Percentiles rank a stretch among this genome's conserved stretches.
Evolutionary conservation across 2,888 invertebrate genomes (phyloP).

Genomic region (Argyresthia goedartella): DNA sequence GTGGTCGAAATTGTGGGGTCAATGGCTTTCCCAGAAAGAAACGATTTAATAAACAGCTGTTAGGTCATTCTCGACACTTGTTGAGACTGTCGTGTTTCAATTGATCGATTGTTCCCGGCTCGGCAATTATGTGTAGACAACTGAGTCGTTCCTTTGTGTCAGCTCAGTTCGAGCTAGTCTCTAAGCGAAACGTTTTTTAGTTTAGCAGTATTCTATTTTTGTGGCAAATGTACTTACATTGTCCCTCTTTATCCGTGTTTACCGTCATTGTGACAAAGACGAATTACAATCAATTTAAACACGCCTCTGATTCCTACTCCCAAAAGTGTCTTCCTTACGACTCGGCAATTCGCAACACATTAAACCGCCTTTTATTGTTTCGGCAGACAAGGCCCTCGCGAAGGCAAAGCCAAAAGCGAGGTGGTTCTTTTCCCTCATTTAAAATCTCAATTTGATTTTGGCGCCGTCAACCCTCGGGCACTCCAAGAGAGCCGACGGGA

Average conservation of each 20-base stretch:
- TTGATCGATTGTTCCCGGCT: slow-evolving; percentile 13
- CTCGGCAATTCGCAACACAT: too few relatives aligned
- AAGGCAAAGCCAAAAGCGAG: background rate
- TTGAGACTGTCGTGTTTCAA: slow-evolving; percentile 8
- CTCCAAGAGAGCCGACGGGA: slow-evolving; percentile 4
- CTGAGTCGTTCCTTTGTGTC: background rate
- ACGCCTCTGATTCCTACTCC: background rate
- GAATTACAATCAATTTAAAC: background rate
- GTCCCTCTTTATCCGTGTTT: too few relatives aligned
- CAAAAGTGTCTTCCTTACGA: background rate
- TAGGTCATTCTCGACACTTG: background rate
- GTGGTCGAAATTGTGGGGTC: slow-evolving; percentile 1
- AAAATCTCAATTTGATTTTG: slow-evolving; percentile 7
- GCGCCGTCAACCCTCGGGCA: slow-evolving; percentile 8
- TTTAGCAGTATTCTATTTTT: background rate
- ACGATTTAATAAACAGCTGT: background rate
- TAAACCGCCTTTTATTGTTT: too few relatives aligned
- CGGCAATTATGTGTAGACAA: slow-evolving; percentile 8
- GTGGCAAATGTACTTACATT: too few relatives aligned
- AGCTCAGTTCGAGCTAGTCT: too few relatives aligned
- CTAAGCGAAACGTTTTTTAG: too few relatives aligned
- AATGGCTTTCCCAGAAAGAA: too few relatives aligned
- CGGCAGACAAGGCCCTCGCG: too few relatives aligned
- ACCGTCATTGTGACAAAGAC: background rate
- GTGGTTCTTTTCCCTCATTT: background rate